These are phyloP conservation scores for Sinotaia quadrata DNA, from an alignment of 2,888 invertebrate species.

Conservation along the genomic window DNA sequence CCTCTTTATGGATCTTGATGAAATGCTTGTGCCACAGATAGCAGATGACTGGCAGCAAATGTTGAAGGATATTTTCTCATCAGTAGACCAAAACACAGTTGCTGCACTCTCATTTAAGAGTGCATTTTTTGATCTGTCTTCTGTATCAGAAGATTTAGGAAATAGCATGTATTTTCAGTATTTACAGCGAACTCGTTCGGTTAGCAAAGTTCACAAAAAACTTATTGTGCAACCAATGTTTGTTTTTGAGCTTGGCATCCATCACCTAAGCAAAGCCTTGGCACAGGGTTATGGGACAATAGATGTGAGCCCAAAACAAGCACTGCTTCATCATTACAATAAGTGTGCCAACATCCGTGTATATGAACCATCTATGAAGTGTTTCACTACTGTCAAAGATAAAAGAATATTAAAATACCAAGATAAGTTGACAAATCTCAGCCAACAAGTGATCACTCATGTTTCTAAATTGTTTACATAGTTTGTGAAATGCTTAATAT, in stretches of 20 bases:
- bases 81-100: neutral
- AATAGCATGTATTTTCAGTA: conserved; percentile 53
- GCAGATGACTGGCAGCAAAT: conserved; percentile 45
- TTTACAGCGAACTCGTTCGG: conserved; percentile 42
- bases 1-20: conserved; percentile 69
- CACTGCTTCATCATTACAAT: conserved; percentile 58
- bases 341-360: conserved; percentile 47
- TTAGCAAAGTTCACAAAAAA: conserved; percentile 53
- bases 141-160: conserved; percentile 40
- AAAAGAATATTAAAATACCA: conserved; percentile 46
- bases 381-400: conserved; percentile 44
- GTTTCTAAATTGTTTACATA: conserved; percentile 21
- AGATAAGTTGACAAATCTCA: conserved; percentile 29
- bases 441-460: conserved; percentile 26
- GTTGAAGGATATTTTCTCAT: conserved; percentile 38
- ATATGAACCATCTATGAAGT: conserved; percentile 51
- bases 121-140: conserved; percentile 57
- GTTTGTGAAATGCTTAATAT: too few relatives aligned
- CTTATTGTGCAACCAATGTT: conserved; percentile 52
- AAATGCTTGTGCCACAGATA: conserved; percentile 57
- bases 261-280: conserved; percentile 55
- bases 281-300: conserved; percentile 29
- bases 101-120: conserved; percentile 61
- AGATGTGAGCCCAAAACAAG: conserved; percentile 40
- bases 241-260: conserved; percentile 62